Conservation (phyloP, 2,797 vertebrate genomes). For the Prunella strophiata region DNA sequence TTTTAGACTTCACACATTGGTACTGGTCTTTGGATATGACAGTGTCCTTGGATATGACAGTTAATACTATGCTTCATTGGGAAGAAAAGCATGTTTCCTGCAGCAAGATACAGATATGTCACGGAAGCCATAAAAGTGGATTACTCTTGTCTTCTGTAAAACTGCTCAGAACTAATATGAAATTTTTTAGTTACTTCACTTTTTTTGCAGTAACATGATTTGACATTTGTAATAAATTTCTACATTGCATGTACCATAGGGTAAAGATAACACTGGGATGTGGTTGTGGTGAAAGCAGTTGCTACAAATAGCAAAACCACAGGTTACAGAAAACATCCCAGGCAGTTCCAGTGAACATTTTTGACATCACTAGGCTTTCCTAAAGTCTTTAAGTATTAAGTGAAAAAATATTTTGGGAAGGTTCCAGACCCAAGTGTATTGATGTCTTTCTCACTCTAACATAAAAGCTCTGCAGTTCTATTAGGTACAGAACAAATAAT, state of each 20-base stretch:
- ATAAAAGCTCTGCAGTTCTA: not conserved
- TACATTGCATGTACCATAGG: not conserved
- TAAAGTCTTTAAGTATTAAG: not conserved
- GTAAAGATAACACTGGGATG: not conserved
- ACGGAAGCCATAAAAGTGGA: not conserved
- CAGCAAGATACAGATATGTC: not conserved
- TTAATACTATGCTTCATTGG: not conserved
- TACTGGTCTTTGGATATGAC: not conserved
- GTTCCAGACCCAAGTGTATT: not conserved
- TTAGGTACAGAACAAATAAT: not conserved
- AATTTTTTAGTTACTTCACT: not conserved
- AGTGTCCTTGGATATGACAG: not conserved
- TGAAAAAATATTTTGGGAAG: not conserved
- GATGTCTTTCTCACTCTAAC: not conserved
- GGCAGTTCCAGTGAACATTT: not conserved
- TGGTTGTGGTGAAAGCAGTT: conserved; percentile 6
- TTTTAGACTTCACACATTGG: not conserved
- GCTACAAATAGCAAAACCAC: not conserved
- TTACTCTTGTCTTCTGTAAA: not conserved
- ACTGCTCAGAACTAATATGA: not conserved
- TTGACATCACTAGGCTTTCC: not conserved
- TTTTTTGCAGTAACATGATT: not conserved
- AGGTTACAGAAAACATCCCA: not conserved
- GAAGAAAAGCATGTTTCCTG: not conserved
- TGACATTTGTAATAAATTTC: not conserved